Conservation (phyloP, 2,113 vertebrate genomes). For the Callaeas wilsoni region DNA sequence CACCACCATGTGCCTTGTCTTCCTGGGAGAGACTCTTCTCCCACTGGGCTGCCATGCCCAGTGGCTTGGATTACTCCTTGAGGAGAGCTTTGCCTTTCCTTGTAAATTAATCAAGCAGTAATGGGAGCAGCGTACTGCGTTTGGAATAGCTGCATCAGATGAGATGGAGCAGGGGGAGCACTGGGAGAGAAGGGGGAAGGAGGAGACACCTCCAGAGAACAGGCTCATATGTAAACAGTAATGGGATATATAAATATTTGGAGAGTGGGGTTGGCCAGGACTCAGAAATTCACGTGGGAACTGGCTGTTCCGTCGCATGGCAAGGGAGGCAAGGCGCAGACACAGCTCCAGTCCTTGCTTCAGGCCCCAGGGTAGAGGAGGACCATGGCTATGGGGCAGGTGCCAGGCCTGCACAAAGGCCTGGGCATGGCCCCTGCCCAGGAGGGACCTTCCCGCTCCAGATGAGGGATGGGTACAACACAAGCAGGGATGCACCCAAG, state of each 20-base stretch:
- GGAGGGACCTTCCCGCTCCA: not conserved
- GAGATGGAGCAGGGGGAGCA: slow-evolving; percentile 45
- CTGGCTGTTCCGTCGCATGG: slow-evolving; percentile 31
- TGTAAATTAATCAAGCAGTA: slow-evolving; percentile 56
- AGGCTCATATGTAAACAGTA: slow-evolving; percentile 85
- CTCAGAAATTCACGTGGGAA: slow-evolving; percentile 68
- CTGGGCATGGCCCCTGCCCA: not conserved
- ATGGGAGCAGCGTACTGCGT: slow-evolving; percentile 3
- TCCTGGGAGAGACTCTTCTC: not conserved
- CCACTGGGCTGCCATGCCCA: not conserved
- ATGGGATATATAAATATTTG: slow-evolving; percentile 94
- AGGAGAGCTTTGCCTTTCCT: slow-evolving; percentile 7
- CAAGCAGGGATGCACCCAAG: not conserved
- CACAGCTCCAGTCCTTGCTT: not conserved
- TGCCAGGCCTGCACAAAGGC: not conserved
- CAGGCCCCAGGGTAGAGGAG: not conserved
- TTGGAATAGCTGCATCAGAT: slow-evolving; percentile 38
- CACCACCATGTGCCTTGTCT: fast-evolving
- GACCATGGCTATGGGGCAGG: not conserved
- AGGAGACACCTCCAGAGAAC: slow-evolving; percentile 68
- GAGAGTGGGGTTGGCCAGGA: slow-evolving; percentile 77
- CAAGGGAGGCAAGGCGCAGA: slow-evolving; percentile 17
- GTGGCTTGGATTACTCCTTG: slow-evolving; percentile 24
- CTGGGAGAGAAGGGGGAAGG: slow-evolving; percentile 39
- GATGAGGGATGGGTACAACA: fast-evolving